Evolutionary conservation across 2,888 invertebrate species (phyloP), one percentile per base, ranked within the genome.

Genomic region (Sinelater perroti): DNA sequence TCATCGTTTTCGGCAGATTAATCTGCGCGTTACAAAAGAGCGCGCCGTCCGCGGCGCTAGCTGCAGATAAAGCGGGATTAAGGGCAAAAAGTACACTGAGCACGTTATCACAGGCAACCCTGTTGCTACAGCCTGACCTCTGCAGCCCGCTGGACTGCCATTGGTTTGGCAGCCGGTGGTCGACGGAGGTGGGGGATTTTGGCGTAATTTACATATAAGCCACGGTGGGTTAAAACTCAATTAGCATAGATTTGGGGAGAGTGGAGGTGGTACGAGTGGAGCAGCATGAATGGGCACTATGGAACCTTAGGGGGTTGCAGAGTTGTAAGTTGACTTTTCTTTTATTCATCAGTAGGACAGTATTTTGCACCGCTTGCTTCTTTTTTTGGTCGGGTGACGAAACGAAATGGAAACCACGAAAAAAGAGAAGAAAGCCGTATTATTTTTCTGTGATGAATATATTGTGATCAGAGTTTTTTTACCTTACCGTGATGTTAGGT

Each of bases 131-230:
- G 38, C 18, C 36, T 53, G 45, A 53, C 45, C 53, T 53, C 26
- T 33, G 33, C 52, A 52, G 49, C 49, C 55, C 49, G 40, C 50
- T 50, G 24, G 24, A 49, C 20, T 49, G 33, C 17, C 50, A 56
- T 56, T 56, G 56, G 56, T 56, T 16, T 50, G 50, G 42, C 36
- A 20, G 20, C 4, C 38, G 21, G 10, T 38, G 38, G 20, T 21
- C 38, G 21, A 6, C 8, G 18, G 24, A 11, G 21, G 42, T 42
- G 44, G 42, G 33, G 52, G 33, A 10, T 52, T n/a, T 10, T 11
- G 20, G 21, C 21, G 21, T 52, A 52, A 51, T 51, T 51, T 40
- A 51, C 20, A 24, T 52, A 42, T 10, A 30, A 21, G 30, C 33
- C 21, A 38, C 36, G 20, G 17, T 36, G 11, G 38, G 16, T 44